Base-by-base conservation (phyloP, 1,140 invertebrate genomes). In the Dolichoris vasculosae region DNA sequence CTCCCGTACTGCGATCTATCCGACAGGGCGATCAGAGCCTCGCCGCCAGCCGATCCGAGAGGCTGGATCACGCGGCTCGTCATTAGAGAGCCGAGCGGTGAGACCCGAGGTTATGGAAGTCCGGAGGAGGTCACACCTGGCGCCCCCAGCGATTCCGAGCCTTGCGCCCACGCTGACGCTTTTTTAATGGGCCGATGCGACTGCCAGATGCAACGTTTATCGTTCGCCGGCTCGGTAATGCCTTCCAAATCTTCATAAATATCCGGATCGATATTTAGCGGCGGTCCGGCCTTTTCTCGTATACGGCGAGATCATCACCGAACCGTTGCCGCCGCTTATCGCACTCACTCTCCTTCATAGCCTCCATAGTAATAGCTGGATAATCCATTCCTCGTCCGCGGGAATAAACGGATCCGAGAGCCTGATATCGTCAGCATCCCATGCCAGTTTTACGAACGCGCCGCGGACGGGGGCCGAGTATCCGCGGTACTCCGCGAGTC, bases 41-140 rank as follows among this genome's bases (percentile, higher is more conserved):
- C 30, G 64, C 64, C 30, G 32, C 30, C 30, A 69, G 64, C 30
- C 30, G 32, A 20, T 35, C 63, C 30, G 2, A 64, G 86, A 88
- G 87, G 83, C 88, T 87, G 87, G 86, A 90, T 91, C 88, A 88
- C 87, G 87, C 9, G 75, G 48, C n/a, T 30, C 89, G 90, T 90
- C 90, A 89, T 91, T 90, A 91, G 88, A 89, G 89, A 87, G 82
- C 35, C 38, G 84, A 32, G 17, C 64, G 51, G 2, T 2, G n/a
- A 43, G 59, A 32, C 51, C 43, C 32, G 11, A 8, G 79, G 30
- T 38, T 64, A 48, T 63, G 88, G 86, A 23, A 26, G 55, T 88
- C 87, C 88, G 87, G 85, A 86, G 90, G 89, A 91, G 91, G 90
- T 92, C 91, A 91, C 91, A 92, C 91, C 91, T 92, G 91, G 91